Base-by-base conservation (phyloP, 2,797 vertebrate genomes). In the Australoheros facetus region DNA sequence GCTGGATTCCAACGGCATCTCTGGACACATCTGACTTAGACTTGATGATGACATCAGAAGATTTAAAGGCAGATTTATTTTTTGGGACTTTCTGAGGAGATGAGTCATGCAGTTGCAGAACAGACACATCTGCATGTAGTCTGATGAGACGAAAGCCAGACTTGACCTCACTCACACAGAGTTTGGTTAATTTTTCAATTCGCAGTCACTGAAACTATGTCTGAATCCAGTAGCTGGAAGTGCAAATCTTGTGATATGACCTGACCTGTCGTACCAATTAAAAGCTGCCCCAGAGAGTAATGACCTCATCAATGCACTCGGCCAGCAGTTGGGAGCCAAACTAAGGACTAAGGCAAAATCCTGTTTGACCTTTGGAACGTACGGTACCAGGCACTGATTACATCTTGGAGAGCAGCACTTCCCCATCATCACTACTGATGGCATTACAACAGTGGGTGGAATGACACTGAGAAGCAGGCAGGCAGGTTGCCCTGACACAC, bases 301-400 rank as follows among this genome's bases (percentile, higher is more conserved):
- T 87, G 75, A 89, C 73, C 84, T 90, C 89, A 88, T 84, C 77
- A 79, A 30, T 73, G 66, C 28, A 62, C 77, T 77, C 73, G 82
- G 86, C 83, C 86, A 88, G 62, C 75, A 77, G 28, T 73, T 56
- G 23, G 16, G 62, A 66, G 62, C 16, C 42, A 74, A 78, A 66
- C 56, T 81, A 84, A 84, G 81, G 72, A 83, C 64, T 34, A 81
- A 75, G 57, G 71, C 39, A 86, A 87, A 93, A 88, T 90, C 79
- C 82, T 80, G 56, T 91, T 89, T 89, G 84, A 88, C 85, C 76
- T 82, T 57, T 37, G 58, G 78, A 86, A 81, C 48, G 71, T 75
- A 37, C 34, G 34, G 34, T 37, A 79, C 30, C 57, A 75, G 62
- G 37, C 78, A 74, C 71, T 66, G 83, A 88, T 90, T 81, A 76